Evolutionary conservation across 2,888 invertebrate species (phyloP), one percentile per base, ranked within the genome.

Genomic region (Auanema freiburgensis): DNA sequence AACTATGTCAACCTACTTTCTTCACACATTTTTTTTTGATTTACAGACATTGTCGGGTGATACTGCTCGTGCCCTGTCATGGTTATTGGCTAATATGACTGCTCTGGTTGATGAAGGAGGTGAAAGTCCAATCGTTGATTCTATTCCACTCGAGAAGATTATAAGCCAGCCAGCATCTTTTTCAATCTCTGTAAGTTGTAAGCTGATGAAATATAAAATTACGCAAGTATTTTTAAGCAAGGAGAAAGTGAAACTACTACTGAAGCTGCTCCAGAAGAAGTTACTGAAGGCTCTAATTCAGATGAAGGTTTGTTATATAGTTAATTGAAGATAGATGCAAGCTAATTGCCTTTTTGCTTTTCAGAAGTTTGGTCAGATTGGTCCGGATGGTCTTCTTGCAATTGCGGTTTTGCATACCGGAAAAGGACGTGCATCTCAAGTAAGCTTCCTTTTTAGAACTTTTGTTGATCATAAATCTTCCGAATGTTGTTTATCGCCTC

Each of bases 81-180:
- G 79, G 79, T 70, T 80, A 68, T 67, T 80, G 23, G 76, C 73
- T 8, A 79, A 80, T 62, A 80, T 80, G 79, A 73, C 76, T 24
- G 59, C 67, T 51, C 58, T 74, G 10, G 71, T 75, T 1, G 68
- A 74, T 57, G 61, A 70, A 44, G 33, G 33, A 33, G 33, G 33
- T 3, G 65, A 67, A 16, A 52, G 43, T 10, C 59, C 25, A 21
- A 61, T 57, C 0, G 49, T 51, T 40, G 72, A 68, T 51, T 52
- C 23, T 25, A 33, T 64, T 42, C 50, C 57, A 18, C 54, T 66
- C 23, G 68, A 70, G 25, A 65, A 57, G 18, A 46, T 62, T 25
- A 58, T 44, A 25, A 67, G 63, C 43, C 53, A 23, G 25, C 16
- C 14, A 33, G 56, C 16, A 46, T 46, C 21, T 21, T 18, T 46